phyloP scores from a whole-genome alignment of 2,797 vertebrate species.

The Dendrocincla fuliginosa region DNA sequence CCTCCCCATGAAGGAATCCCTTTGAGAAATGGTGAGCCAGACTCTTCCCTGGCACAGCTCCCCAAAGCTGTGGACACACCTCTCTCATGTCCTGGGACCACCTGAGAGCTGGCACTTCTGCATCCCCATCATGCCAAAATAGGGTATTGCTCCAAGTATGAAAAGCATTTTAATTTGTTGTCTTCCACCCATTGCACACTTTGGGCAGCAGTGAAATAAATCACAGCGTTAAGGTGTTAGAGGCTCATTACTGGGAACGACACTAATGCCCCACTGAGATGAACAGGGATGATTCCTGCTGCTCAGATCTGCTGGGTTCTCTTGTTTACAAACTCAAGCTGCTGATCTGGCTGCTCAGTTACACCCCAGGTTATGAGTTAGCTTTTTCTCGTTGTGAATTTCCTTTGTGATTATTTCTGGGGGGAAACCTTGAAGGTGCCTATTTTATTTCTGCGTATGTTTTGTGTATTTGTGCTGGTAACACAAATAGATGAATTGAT shows the following conservation, averaged over 20 bases:
- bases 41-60: neutral
- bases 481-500: neutral
- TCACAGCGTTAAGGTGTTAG: rapidly evolving
- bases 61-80: rapidly evolving
- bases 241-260: neutral
- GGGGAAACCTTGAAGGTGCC: neutral
- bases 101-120: neutral
- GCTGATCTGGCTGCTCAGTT: neutral
- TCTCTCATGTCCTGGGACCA: rapidly evolving
- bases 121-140: rapidly evolving
- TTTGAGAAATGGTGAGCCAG: neutral
- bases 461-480: neutral
- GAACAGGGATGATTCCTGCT: neutral
- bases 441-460: neutral
- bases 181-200: rapidly evolving
- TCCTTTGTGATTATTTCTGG: neutral
- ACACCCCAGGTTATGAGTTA: neutral
- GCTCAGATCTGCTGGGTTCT: neutral
- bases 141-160: neutral
- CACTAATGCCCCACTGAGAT: neutral
- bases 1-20: rapidly evolving
- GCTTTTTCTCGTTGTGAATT: neutral
- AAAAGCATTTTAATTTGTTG: neutral
- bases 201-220: neutral
- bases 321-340: neutral